Evolutionary conservation across 2,113 vertebrate genomes (phyloP), one percentile per base, ranked within the genome.

Genomic region (Cacatua alba): DNA sequence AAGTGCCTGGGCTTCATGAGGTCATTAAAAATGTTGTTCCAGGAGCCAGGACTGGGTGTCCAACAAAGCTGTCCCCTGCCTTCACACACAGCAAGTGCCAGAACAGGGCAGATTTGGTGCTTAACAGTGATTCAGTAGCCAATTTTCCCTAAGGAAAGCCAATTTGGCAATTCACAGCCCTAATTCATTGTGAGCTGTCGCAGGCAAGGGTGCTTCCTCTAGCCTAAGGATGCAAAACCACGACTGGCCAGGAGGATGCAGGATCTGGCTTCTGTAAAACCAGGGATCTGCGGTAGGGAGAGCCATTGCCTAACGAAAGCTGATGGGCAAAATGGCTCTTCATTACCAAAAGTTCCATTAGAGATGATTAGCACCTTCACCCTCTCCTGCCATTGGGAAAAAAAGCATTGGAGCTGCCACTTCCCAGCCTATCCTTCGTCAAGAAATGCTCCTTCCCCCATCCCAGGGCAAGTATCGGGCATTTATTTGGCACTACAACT

Each of bases 81-180:
- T 55, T 29, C 2, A 1, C 65, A 23, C 65, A 19, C 10, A 12
- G n/a, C 8, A 12, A 7, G 31, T 1, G 20, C 46, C 10, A 4
- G 24, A 17, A n/a, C 28, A 3, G 37, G 49, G 41, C 1, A 7
- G 14, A 7, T 13, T 60, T 0, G 0, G 79, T 33, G 16, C 16
- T 21, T 43, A 6, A 8, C 2, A 2, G 35, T 7, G 55, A 13
- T 17, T 53, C 7, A 5, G 37, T 25, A 29, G 67, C 23, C 5
- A 3, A 1, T 68, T 72, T 68, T 71, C 52, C 63, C 72, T 6
- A 8, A 29, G 31, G 46, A 90, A 37, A 82, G 20, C 21, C 23
- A 21, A 3, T 17, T 13, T 37, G 51, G 43, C 9, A 6, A 28
- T 9, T 23, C 48, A 15, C 11, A 29, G 35, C 6, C 2, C 19